Evolutionary conservation across 2,113 vertebrate species (phyloP), one percentile per base, ranked within the genome.

Genomic region (Gopherus evgoodei): DNA sequence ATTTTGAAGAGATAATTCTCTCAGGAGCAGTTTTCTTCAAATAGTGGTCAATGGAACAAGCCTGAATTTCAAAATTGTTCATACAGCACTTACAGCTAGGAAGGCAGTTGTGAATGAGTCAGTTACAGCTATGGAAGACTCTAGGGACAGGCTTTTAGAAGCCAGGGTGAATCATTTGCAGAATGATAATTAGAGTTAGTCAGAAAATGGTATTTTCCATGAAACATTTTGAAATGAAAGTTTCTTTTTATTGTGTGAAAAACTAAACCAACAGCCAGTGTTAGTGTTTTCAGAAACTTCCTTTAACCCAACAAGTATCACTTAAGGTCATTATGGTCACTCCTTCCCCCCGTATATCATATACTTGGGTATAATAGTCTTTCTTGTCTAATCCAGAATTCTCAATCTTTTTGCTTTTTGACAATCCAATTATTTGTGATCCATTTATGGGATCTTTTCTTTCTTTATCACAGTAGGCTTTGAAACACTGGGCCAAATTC

Each of bases 41-140:
- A 92, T 81, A 31, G 91, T 57, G 56, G 91, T 88, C 81, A 88
- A 86, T 12, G 38, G 84, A 92, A 76, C 81, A 81, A 84, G 91
- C 86, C 91, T 92, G 86, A 88, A 88, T 92, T 92, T 92, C 72
- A 92, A 92, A 92, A 92, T 92, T 92, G 86, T 92, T 84, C 91
- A 56, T 80, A 75, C 42, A 80, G 91, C 87, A 92, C 91, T 92
- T 92, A 84, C 16, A 69, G 86, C 75, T 22, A 88, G 72, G 72
- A 88, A 83, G 88, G 82, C 56, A 80, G 86, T 79, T 92, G 72
- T 92, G 86, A 92, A 92, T 84, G 86, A 88, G 57, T 75, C 81
- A 92, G 91, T 92, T 81, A 92, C 88, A 49, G 57, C 19, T 69
- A 53, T 88, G 86, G 31, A 92, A 86, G 81, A 88, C 91, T 88